phyloP scores from a whole-genome alignment of 2,113 vertebrate genomes.

The Oncorhynchus keta region DNA sequence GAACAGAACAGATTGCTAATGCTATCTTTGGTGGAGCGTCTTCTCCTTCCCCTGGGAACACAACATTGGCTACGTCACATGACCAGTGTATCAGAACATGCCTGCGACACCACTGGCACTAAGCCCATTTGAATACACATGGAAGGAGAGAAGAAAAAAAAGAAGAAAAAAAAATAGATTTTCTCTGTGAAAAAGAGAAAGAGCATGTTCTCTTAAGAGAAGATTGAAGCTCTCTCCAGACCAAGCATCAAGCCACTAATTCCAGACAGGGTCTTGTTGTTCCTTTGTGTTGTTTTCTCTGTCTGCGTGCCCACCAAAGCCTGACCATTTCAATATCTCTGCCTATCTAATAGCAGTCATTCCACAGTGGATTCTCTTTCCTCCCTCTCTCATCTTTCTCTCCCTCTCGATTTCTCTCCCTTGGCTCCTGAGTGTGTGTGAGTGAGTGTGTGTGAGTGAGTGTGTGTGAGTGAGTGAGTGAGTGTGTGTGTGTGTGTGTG shows the following conservation, averaged over 20 bases:
- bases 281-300: conserved; percentile 35
- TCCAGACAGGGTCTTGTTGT: conserved; percentile 38
- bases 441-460: neutral
- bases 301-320: conserved; percentile 30
- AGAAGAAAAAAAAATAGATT: conserved; percentile 10
- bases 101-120: conserved; percentile 19
- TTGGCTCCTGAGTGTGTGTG: conserved; percentile 18
- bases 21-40: conserved; percentile 8
- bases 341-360: conserved; percentile 64
- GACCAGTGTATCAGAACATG: conserved; percentile 16
- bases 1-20: conserved; percentile 24
- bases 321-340: conserved; percentile 70
- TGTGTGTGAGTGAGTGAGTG: conserved; percentile 7
- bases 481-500: conserved; percentile 15
- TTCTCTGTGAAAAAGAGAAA: conserved; percentile 40
- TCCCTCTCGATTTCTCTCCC: conserved; percentile 45
- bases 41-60: conserved; percentile 3
- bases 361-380: conserved; percentile 53
- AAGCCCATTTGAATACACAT: conserved; percentile 49
- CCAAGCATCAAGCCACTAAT: conserved; percentile 36
- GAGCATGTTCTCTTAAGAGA: conserved; percentile 37
- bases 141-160: conserved; percentile 16
- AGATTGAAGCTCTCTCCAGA: conserved; percentile 32
- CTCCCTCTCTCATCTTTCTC: conserved; percentile 37
- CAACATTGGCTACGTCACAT: conserved; percentile 14